These are phyloP conservation scores for Heliocidaris tuberculata DNA, from an alignment of 35 echinoderm and acorn worm species.

Conservation along the genomic window DNA sequence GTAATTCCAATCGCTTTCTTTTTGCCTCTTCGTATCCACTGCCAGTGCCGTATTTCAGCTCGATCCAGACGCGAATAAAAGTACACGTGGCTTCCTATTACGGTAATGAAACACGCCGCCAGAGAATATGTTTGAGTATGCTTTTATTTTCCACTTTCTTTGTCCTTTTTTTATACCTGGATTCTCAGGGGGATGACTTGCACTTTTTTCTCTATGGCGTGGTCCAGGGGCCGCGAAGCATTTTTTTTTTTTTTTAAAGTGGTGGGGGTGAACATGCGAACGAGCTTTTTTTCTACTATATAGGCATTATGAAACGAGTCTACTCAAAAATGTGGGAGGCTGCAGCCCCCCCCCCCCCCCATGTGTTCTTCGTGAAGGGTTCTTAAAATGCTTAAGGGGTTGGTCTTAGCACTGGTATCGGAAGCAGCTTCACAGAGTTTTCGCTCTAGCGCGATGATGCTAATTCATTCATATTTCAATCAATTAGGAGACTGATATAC, in stretches of 20 bases:
- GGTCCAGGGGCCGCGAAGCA: neutral
- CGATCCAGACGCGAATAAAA: neutral
- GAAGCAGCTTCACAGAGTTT: neutral
- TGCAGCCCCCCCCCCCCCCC: no score
- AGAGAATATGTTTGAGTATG: slow-evolving; percentile 18
- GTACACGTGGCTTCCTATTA: neutral
- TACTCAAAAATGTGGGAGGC: no score
- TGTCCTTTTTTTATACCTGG: neutral
- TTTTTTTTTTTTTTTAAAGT: no score
- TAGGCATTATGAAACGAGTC: no score
- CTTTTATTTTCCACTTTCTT: neutral
- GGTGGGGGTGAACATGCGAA: neutral
- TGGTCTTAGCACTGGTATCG: neutral
- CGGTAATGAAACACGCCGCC: neutral
- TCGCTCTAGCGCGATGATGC: neutral
- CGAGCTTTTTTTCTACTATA: no score
- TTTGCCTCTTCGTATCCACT: neutral
- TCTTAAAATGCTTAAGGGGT: neutral
- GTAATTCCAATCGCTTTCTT: slow-evolving; percentile 9
- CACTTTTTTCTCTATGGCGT: neutral
- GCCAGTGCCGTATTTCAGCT: neutral
- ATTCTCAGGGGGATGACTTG: neutral
- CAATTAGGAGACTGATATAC: no score
- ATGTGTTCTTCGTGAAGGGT: neutral
- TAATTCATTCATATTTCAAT: neutral